Conservation (phyloP, 2,888 invertebrate species). For the Platycheirus albimanus region DNA sequence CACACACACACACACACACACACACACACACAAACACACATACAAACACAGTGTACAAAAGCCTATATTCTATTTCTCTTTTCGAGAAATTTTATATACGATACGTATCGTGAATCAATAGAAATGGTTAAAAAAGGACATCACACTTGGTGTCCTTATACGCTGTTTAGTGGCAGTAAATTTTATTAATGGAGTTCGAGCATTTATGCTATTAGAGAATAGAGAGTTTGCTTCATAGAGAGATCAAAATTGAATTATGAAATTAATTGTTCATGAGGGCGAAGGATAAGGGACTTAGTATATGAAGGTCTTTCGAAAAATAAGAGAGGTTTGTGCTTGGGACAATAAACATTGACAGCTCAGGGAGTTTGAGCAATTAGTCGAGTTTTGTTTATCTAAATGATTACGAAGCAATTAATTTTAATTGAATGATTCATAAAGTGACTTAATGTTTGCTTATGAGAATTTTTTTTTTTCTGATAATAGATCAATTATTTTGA, state of each 20-base stretch:
- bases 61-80: neutral
- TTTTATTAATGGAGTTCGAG: constrained; percentile 65
- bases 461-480: neutral
- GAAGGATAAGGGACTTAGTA: no score
- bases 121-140: constrained; percentile 30
- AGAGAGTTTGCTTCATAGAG: neutral
- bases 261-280: constrained; percentile 53
- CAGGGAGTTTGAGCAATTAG: constrained; percentile 25
- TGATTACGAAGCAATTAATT: constrained; percentile 34
- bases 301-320: neutral
- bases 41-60: no score
- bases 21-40: no score
- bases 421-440: constrained; percentile 51
- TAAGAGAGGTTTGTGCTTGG: neutral
- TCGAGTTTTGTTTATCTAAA: constrained; percentile 30
- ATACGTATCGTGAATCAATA: constrained; percentile 3
- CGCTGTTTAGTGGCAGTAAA: constrained; percentile 68
- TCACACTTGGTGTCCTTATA: constrained; percentile 47
- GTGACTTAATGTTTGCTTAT: neutral
- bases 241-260: constrained; percentile 67
- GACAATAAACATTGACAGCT: neutral
- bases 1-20: no score
- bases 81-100: neutral
- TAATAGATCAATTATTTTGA: neutral
- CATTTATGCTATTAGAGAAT: constrained; percentile 57